phyloP scores from a whole-genome alignment of 2,797 vertebrate species.

The Amniataba percoides region DNA sequence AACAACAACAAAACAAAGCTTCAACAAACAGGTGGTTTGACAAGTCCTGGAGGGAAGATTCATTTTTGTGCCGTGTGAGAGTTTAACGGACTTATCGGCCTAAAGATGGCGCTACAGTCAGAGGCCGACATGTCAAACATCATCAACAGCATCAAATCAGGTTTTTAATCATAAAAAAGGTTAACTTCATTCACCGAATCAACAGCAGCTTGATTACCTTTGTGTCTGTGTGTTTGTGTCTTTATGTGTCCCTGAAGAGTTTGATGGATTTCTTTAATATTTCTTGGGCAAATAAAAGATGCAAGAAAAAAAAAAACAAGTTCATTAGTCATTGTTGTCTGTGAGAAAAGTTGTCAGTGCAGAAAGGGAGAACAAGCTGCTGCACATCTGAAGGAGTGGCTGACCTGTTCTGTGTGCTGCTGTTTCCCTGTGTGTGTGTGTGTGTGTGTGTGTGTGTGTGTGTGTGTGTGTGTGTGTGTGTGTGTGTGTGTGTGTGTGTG shows the following conservation, averaged over 20 bases:
- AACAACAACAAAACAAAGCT: too few relatives aligned
- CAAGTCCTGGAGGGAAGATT: background rate
- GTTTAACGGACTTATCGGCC: background rate
- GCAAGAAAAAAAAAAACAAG: background rate
- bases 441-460: constrained; percentile 21
- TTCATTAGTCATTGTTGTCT: constrained; percentile 29
- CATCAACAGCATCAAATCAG: background rate
- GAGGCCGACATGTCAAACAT: background rate
- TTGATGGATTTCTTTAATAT: background rate
- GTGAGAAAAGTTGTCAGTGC: constrained; percentile 53
- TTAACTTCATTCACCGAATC: background rate
- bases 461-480: background rate
- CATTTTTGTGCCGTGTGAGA: fast-evolving
- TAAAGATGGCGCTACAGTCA: background rate
- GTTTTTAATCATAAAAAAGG: background rate
- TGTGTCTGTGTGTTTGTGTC: background rate
- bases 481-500: background rate
- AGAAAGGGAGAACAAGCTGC: constrained; percentile 57
- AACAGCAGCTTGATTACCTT: background rate
- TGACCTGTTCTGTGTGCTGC: constrained; percentile 27
- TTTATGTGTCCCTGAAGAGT: background rate
- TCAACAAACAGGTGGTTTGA: background rate
- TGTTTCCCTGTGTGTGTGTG: constrained; percentile 15
- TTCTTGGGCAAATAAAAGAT: constrained; percentile 4
- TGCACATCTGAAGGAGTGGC: constrained; percentile 73